A percentile compares a stretch with the other conserved stretches of the same genome.
Evolutionary conservation across 2,113 vertebrate species (phyloP).

Genomic region (Protobothrops mucrosquamatus): DNA sequence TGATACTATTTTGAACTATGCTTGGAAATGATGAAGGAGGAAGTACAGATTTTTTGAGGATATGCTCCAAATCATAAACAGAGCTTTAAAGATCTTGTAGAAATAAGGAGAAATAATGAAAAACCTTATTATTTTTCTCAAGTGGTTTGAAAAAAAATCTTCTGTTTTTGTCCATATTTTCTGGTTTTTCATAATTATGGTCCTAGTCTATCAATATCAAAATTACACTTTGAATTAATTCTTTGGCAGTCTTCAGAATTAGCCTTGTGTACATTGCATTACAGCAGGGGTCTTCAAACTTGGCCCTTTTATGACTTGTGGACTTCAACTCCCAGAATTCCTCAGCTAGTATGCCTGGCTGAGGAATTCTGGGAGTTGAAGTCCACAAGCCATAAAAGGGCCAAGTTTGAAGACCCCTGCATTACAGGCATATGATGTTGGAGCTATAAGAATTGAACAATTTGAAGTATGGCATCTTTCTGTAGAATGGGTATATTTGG

Average conservation of each 20-base stretch:
- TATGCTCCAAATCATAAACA: background rate
- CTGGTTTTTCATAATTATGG: background rate
- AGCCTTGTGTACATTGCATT: background rate
- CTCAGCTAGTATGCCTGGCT: no score
- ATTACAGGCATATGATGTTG: background rate
- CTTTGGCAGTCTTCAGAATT: background rate
- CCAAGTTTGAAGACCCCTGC: no score
- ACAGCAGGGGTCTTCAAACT: background rate
- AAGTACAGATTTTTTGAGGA: background rate
- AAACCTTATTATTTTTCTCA: background rate
- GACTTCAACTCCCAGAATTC: no score
- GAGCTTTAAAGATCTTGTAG: background rate
- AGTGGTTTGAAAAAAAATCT: background rate
- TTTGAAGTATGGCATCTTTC: background rate
- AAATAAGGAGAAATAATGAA: background rate
- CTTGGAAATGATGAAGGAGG: background rate
- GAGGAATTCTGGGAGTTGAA: no score
- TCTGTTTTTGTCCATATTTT: background rate
- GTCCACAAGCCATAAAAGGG: no score
- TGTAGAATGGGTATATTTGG: background rate
- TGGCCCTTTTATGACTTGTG: no score
- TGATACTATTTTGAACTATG: background rate
- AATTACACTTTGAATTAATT: background rate
- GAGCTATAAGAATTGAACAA: background rate
- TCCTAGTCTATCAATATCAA: background rate